A percentile compares a stretch with the other conserved stretches of the same genome.
Conservation (phyloP, 1,140 invertebrate genomes). For the Tribolium castaneum region DNA sequence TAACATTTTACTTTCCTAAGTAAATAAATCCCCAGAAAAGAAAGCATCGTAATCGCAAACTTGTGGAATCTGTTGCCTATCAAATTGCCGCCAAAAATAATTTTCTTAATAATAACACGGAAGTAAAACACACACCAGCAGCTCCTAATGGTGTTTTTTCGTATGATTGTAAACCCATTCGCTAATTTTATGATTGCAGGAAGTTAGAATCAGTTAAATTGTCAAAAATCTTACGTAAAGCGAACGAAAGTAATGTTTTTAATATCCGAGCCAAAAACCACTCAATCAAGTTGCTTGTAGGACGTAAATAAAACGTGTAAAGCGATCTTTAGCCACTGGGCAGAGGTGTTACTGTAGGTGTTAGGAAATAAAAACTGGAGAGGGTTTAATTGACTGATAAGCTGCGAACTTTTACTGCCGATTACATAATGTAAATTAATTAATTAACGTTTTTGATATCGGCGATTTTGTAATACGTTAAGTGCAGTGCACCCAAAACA, state of each 20-base stretch:
- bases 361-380: constrained; percentile 32
- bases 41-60: too few relatives aligned
- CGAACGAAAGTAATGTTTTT: not conserved
- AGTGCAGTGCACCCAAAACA: constrained; percentile 21
- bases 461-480: constrained; percentile 12
- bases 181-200: constrained; percentile 25
- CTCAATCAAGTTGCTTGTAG: not conserved
- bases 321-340: not conserved
- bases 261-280: not conserved
- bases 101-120: constrained; percentile 26
- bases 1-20: too few relatives aligned
- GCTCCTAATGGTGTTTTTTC: constrained; percentile 20
- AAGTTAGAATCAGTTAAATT: constrained; percentile 1
- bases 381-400: constrained; percentile 30
- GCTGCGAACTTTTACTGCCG: constrained; percentile 7
- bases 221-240: constrained; percentile 1
- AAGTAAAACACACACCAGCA: constrained; percentile 7
- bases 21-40: too few relatives aligned
- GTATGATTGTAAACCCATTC: constrained; percentile 9
- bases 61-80: not conserved
- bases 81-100: constrained; percentile 14
- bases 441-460: constrained; percentile 17
- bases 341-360: not conserved
- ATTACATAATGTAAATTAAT: constrained; percentile 28
- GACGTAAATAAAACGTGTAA: not conserved